These are phyloP conservation scores for Prorops nasuta DNA, from an alignment of 1,140 invertebrate species.

Conservation along the genomic window DNA sequence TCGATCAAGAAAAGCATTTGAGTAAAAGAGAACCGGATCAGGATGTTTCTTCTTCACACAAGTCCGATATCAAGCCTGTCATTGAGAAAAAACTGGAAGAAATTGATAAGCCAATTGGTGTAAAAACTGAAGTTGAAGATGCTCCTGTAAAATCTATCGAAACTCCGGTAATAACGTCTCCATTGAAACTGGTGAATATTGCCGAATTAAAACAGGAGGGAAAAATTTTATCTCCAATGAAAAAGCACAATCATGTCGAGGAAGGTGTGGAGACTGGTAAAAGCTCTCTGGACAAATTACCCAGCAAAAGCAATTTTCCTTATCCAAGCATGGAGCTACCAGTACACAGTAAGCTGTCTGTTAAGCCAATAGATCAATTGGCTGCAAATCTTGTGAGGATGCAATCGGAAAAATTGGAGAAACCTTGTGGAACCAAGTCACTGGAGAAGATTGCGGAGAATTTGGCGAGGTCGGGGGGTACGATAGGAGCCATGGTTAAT, in stretches of 20 bases:
- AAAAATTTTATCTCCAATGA: conserved; percentile 17
- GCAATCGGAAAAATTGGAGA: conserved; percentile 49
- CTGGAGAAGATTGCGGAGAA: conserved; percentile 52
- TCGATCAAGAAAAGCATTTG: background rate
- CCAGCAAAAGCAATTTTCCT: conserved; percentile 24
- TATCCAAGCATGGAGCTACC: conserved; percentile 20
- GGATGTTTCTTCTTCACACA: background rate
- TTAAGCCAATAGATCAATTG: conserved; percentile 49
- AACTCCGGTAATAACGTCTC: conserved; percentile 46
- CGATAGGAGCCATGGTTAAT: conserved; percentile 21
- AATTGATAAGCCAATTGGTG: conserved; percentile 11
- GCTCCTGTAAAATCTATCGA: conserved; percentile 40
- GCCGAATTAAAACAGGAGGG: conserved; percentile 35
- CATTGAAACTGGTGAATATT: conserved; percentile 39
- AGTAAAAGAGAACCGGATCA: background rate
- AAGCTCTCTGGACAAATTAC: conserved; percentile 29
- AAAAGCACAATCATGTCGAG: conserved; percentile 20
- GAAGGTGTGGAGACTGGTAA: conserved; percentile 9
- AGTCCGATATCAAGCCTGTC: conserved; percentile 10
- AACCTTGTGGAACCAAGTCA: conserved; percentile 39
- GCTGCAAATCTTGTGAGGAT: conserved; percentile 48
- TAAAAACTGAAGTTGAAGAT: conserved; percentile 20
- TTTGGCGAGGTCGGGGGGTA: conserved; percentile 40
- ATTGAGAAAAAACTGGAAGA: conserved; percentile 16
- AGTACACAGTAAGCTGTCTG: conserved; percentile 36